Percentiles rank a stretch among this genome's conserved stretches.
These are phyloP conservation scores for Rhizoglyphus robini DNA, from an alignment of 1,140 invertebrate genomes.

Conservation along the genomic window DNA sequence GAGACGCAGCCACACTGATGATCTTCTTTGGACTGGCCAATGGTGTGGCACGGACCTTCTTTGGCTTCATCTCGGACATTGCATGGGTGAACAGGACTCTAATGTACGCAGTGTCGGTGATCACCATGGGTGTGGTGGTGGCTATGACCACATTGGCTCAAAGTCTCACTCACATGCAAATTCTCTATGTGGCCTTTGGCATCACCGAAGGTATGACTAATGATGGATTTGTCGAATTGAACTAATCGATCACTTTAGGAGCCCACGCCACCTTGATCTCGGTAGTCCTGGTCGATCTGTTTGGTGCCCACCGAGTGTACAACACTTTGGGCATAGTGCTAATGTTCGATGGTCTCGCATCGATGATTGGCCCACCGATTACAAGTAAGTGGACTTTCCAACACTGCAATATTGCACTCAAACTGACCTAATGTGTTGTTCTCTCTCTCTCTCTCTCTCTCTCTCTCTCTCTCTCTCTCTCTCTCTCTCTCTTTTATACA, in stretches of 20 bases:
- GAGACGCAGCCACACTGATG: conserved; percentile 34
- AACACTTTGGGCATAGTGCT: conserved; percentile 83
- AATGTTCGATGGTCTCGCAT: conserved; percentile 80
- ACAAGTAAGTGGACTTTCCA: conserved; percentile 46
- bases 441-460: no score
- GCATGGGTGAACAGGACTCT: neutral
- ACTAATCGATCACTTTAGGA: neutral
- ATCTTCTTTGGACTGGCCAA: conserved; percentile 40
- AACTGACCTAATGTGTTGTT: no score
- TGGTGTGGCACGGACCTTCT: conserved; percentile 46
- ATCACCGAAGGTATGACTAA: neutral
- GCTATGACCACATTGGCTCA: neutral
- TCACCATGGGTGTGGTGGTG: neutral
- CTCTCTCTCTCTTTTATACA: no score
- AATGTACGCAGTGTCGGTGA: neutral
- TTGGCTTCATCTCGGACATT: conserved; percentile 54
- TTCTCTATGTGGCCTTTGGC: neutral
- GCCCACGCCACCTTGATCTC: conserved; percentile 76
- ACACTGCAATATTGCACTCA: no score
- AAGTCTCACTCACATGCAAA: neutral
- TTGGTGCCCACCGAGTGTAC: conserved; percentile 71
- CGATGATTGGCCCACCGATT: conserved; percentile 70
- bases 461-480: no score
- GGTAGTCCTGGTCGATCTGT: conserved; percentile 68
- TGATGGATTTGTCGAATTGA: neutral